Base-by-base conservation (phyloP, 2,888 invertebrate species). In the Erannis defoliaria region DNA sequence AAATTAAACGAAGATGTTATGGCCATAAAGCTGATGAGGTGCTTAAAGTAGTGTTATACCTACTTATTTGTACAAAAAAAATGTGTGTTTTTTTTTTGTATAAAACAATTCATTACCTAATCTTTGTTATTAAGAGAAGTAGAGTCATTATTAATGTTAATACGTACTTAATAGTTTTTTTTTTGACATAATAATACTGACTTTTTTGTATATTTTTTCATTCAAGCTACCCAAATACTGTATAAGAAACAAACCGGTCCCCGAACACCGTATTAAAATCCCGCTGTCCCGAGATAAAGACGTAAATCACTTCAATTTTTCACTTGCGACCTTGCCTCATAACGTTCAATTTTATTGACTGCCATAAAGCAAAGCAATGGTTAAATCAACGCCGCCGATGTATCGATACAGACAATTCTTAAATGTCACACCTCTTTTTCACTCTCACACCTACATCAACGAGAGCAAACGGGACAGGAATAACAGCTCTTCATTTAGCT, bases 311-410 rank as follows among this genome's bases (percentile, higher is more conserved):
- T 67, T 78, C 80, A 76, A 85, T 89, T 86, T 89, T 89, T 89
- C 89, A 86, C 84, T 81, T 81, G 81, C 90, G 92, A 89, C 93
- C 93, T 93, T 93, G 93, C 87, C 91, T 93, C 90, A 90, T 93
- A 93, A 90, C 90, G 86, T 86, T 90, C 86, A 92, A 89, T 90
- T 93, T 93, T 93, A 93, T 92, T 90, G 92, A 89, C 88, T 90
- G 88, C 89, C 89, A 93, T 93, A 91, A 90, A 92, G 88, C 84
- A 92, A 90, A 88, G 89, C 89, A 91, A 90, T 93, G 90, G 88
- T 91, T 91, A 90, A 89, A 92, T 91, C 92, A 91, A 88, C 91
- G 86, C 90, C 84, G 81, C 90, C 84, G 81, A 83, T 84, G 86
- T 90, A 90, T 90, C 89, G 89, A 89, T 89, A 85, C 88, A 90